A percentile compares a stretch with the other conserved stretches of the same genome.
phyloP scores from a whole-genome alignment of 2,797 vertebrate genomes.

The Syndactyla subalaris region DNA sequence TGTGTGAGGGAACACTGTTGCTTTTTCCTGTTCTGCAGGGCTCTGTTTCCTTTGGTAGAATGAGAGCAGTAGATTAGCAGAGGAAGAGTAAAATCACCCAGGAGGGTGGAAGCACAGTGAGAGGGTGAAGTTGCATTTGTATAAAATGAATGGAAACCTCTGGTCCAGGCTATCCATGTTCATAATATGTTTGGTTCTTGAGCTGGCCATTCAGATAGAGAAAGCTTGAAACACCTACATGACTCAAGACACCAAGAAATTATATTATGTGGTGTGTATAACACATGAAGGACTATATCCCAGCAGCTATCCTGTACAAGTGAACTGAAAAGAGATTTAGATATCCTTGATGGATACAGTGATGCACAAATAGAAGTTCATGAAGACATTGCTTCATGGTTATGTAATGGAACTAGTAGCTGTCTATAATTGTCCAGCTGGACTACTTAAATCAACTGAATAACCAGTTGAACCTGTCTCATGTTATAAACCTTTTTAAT shows the following conservation, averaged over 20 bases:
- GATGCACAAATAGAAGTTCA: constrained; percentile 45
- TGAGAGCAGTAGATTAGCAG: background rate
- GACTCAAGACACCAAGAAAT: background rate
- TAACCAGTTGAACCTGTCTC: constrained; percentile 41
- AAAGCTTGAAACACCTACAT: background rate
- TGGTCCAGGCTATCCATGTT: background rate
- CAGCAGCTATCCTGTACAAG: background rate
- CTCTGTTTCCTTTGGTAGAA: background rate
- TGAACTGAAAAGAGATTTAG: background rate
- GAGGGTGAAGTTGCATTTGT: background rate
- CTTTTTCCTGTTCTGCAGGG: background rate
- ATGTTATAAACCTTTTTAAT: constrained; percentile 34
- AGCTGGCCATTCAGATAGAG: rapidly evolving
- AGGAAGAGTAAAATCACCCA: background rate
- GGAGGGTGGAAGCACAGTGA: background rate
- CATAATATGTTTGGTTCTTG: rapidly evolving
- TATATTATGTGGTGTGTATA: background rate
- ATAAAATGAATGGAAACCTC: background rate
- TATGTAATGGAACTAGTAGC: constrained; percentile 39
- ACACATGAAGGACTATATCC: background rate
- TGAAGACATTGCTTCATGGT: constrained; percentile 38
- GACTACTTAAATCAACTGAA: constrained; percentile 47
- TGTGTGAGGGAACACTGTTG: background rate
- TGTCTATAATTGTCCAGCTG: constrained; percentile 42
- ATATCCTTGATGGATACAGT: background rate